A percentile compares a stretch with the other conserved stretches of the same genome.
Conservation (phyloP, 2,888 invertebrate species). For the Thecophora atra region DNA sequence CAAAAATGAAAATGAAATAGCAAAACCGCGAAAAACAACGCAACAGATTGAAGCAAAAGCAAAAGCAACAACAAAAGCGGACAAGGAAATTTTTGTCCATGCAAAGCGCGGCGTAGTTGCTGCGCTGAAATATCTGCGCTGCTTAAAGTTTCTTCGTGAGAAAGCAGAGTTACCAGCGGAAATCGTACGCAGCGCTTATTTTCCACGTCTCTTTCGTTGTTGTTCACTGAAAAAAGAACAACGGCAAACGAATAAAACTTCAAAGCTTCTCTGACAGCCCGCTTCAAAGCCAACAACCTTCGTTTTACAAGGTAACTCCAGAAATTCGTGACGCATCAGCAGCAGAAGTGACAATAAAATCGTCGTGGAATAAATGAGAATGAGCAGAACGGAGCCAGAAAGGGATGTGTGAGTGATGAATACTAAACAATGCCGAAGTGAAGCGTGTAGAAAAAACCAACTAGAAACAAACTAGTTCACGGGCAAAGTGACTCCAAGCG, state of each 20-base stretch:
- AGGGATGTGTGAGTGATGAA: neutral
- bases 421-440: neutral
- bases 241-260: neutral
- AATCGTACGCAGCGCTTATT: slow-evolving; percentile 18
- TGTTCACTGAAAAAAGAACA: slow-evolving; percentile 12
- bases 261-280: neutral
- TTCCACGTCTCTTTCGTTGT: neutral
- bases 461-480: no score
- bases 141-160: neutral
- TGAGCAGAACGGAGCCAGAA: neutral
- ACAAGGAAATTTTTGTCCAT: slow-evolving; percentile 52
- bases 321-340: slow-evolving; percentile 23
- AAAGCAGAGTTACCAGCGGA: neutral
- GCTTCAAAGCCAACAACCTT: slow-evolving; percentile 40
- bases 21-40: slow-evolving; percentile 31
- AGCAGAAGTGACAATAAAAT: slow-evolving; percentile 21
- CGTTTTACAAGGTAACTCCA: slow-evolving; percentile 36
- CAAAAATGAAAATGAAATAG: slow-evolving; percentile 37
- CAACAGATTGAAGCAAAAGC: no score
- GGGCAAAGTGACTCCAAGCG: no score
- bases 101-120: slow-evolving; percentile 51
- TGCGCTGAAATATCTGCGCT: neutral
- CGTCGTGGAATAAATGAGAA: neutral
- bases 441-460: neutral
- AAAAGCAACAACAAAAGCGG: slow-evolving; percentile 34